Evolutionary conservation across 2,888 invertebrate genomes (phyloP).

Genomic region (Herminia tarsipennalis): DNA sequence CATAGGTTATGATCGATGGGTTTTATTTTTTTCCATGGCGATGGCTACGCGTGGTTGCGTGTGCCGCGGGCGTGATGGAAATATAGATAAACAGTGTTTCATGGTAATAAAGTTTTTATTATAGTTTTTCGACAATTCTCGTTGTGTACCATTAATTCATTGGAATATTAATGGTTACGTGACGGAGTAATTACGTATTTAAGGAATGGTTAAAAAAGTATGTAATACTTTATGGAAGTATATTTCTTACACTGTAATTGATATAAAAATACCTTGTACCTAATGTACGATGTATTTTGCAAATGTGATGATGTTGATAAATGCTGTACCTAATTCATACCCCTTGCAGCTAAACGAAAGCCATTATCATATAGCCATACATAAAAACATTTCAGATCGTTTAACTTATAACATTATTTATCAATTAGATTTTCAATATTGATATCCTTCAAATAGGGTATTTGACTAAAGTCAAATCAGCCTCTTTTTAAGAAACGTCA

Average conservation of each 20-base stretch:
- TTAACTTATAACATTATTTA: too few species aligned
- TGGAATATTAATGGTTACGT: constrained; percentile 50
- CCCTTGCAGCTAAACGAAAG: too few species aligned
- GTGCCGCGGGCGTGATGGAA: constrained; percentile 52
- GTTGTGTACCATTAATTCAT: constrained; percentile 45
- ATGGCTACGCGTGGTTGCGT: constrained; percentile 62
- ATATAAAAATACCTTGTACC: too few species aligned
- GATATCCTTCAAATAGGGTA: not conserved
- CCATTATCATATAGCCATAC: too few species aligned
- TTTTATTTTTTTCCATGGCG: constrained; percentile 63
- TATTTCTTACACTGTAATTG: constrained; percentile 24
- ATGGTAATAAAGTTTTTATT: constrained; percentile 50
- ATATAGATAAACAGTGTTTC: constrained; percentile 60
- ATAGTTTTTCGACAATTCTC: constrained; percentile 52
- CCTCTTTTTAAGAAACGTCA: too few species aligned
- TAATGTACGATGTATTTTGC: too few species aligned
- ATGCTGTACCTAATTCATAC: too few species aligned
- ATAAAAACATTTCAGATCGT: too few species aligned
- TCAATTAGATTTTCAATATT: too few species aligned
- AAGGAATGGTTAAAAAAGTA: constrained; percentile 24
- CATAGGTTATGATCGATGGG: constrained; percentile 66
- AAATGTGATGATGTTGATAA: too few species aligned
- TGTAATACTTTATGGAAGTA: constrained; percentile 9
- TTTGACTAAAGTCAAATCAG: too few species aligned
- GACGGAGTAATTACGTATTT: constrained; percentile 42